Percentiles rank a stretch among this genome's conserved stretches.
phyloP scores from a whole-genome alignment of 2,888 invertebrate genomes.

The Notodonta dromedarius region DNA sequence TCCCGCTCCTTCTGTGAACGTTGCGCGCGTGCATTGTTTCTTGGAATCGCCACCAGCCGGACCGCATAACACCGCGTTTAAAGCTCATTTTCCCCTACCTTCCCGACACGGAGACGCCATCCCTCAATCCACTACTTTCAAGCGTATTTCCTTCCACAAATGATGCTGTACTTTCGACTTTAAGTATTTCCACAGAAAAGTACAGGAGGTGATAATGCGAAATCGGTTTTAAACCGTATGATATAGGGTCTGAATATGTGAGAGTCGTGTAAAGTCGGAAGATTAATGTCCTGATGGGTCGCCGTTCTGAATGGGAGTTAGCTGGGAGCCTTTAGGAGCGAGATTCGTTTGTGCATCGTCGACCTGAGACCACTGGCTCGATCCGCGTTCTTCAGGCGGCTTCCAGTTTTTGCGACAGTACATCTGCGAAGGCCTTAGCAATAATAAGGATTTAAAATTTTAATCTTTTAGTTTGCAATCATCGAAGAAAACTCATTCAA shows the following conservation, averaged over 20 bases:
- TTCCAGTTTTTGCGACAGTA: slow-evolving; percentile 78
- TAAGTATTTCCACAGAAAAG: slow-evolving; percentile 43
- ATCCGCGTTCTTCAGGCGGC: slow-evolving; percentile 80
- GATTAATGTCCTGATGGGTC: slow-evolving; percentile 66
- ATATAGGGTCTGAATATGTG: slow-evolving; percentile 61
- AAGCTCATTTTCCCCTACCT: slow-evolving; percentile 60
- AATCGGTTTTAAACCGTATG: slow-evolving; percentile 63
- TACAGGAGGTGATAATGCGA: slow-evolving; percentile 47
- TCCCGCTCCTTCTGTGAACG: slow-evolving; percentile 79
- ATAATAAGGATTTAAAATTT: slow-evolving; percentile 72
- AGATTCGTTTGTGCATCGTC: slow-evolving; percentile 58
- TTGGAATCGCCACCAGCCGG: slow-evolving; percentile 69
- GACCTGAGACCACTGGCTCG: slow-evolving; percentile 56
- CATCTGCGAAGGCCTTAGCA: slow-evolving; percentile 66
- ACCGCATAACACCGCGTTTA: slow-evolving; percentile 67
- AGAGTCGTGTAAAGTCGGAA: slow-evolving; percentile 48
- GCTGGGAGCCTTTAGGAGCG: slow-evolving; percentile 54
- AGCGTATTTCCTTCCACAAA: slow-evolving; percentile 64
- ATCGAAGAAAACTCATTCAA: not conserved
- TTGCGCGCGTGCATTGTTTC: slow-evolving; percentile 73
- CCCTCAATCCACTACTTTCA: slow-evolving; percentile 60
- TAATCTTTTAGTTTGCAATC: slow-evolving; percentile 29
- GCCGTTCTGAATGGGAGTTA: slow-evolving; percentile 56
- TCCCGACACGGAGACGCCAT: slow-evolving; percentile 60
- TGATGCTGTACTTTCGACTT: slow-evolving; percentile 61